phyloP scores from a whole-genome alignment of 2,797 vertebrate species.

The Brachyrhaphis roseni region DNA sequence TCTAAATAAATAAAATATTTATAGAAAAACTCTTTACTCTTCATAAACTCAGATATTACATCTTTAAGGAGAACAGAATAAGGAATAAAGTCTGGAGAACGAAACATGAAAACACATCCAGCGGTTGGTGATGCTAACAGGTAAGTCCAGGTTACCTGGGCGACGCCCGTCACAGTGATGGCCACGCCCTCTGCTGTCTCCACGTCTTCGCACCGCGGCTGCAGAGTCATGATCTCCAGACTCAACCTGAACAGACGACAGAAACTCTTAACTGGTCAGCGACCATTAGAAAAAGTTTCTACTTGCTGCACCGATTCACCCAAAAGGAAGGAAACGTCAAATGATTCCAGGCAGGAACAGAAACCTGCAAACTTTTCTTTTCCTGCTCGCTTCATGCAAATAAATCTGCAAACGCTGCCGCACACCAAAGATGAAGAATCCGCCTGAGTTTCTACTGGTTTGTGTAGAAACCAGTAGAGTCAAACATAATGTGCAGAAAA shows the following conservation, averaged over 20 bases:
- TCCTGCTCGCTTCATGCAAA: background rate
- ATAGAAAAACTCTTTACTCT: background rate
- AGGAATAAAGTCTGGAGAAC: background rate
- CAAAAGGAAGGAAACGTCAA: background rate
- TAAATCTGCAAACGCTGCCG: too few relatives aligned
- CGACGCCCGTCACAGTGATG: constrained; percentile 97
- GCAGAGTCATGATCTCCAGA: constrained; percentile 97
- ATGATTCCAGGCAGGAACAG: too few relatives aligned
- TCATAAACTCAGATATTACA: background rate
- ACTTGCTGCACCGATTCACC: background rate
- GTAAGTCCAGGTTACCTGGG: constrained; percentile 85
- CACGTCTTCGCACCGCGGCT: constrained; percentile 96
- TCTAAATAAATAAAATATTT: background rate
- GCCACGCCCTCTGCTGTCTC: constrained; percentile 97
- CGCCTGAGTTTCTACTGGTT: too few relatives aligned
- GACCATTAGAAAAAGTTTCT: background rate
- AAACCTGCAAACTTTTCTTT: background rate
- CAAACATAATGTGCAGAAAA: too few relatives aligned
- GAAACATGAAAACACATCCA: background rate
- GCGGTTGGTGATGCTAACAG: too few relatives aligned
- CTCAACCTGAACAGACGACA: constrained; percentile 85
- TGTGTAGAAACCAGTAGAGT: too few relatives aligned
- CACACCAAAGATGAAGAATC: too few relatives aligned
- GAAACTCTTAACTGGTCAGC: too few relatives aligned
- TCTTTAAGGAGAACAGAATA: background rate